phyloP scores from a whole-genome alignment of 1,140 invertebrate genomes.

The Calliopsis andreniformis region DNA sequence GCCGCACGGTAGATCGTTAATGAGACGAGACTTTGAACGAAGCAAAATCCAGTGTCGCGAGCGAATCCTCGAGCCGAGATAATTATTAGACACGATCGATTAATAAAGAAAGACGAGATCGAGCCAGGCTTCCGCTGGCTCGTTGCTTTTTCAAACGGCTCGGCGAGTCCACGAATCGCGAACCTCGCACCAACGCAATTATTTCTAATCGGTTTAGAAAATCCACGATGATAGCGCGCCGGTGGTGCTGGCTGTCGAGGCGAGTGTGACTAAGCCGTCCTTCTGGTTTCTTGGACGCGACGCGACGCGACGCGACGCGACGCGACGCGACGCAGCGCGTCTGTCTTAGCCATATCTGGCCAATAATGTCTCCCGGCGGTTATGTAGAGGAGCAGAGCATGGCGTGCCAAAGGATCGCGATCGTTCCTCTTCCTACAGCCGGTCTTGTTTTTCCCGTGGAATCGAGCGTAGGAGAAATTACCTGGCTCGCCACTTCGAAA shows the following conservation, averaged over 20 bases:
- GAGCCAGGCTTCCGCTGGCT: constrained; percentile 7
- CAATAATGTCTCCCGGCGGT: constrained; percentile 44
- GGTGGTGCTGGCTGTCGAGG: not conserved
- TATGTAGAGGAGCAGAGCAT: constrained; percentile 27
- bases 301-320: no score
- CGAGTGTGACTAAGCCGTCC: constrained; percentile 52
- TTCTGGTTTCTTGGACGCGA: constrained; percentile 63
- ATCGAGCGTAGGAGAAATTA: constrained; percentile 64
- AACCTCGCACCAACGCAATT: constrained; percentile 55
- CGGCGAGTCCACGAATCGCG: no score
- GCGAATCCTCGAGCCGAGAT: not conserved
- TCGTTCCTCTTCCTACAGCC: constrained; percentile 55
- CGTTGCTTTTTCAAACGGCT: constrained; percentile 31
- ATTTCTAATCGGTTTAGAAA: constrained; percentile 64
- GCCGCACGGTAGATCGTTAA: constrained; percentile 1
- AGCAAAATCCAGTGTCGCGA: not conserved
- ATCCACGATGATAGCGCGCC: constrained; percentile 1
- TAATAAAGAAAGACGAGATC: constrained; percentile 47
- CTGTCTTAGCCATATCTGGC: constrained; percentile 51
- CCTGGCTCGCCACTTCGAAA: constrained; percentile 48
- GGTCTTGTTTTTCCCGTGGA: constrained; percentile 62
- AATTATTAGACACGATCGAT: constrained; percentile 26
- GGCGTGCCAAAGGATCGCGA: constrained; percentile 9
- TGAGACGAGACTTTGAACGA: not conserved
- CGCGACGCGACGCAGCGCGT: no score